Conservation (phyloP, 1,140 invertebrate genomes). For the Lethocerus indicus region DNA sequence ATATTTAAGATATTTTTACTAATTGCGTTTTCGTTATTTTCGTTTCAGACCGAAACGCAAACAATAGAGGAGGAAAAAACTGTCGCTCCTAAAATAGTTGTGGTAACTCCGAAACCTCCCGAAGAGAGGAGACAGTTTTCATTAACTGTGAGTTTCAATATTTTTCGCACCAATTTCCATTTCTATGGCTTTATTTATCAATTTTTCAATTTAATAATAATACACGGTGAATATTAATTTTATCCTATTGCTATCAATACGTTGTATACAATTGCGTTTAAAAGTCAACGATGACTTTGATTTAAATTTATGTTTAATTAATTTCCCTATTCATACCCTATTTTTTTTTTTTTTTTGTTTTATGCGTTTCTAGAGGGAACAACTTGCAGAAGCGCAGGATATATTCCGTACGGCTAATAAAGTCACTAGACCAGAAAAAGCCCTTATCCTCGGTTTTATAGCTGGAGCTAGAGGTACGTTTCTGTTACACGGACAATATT, state of each 20-base stretch:
- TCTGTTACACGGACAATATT: neutral
- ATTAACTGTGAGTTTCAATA: conserved; percentile 3
- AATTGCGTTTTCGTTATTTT: too few relatives aligned
- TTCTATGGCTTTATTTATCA: neutral
- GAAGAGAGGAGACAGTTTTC: conserved; percentile 1
- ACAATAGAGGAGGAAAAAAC: too few relatives aligned
- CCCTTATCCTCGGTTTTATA: conserved; percentile 95
- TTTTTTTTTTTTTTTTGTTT: conserved; percentile 23
- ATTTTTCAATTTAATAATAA: neutral
- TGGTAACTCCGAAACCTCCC: neutral
- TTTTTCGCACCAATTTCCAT: too few relatives aligned
- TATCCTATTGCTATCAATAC: neutral
- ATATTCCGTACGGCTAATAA: conserved; percentile 94
- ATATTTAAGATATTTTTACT: too few relatives aligned
- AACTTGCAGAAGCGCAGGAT: conserved; percentile 93
- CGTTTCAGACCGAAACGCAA: conserved; percentile 1
- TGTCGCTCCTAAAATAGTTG: too few relatives aligned
- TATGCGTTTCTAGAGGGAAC: conserved; percentile 78
- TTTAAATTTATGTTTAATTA: neutral
- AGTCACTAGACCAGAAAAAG: conserved; percentile 89
- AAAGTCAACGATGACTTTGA: too few relatives aligned
- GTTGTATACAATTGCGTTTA: too few relatives aligned
- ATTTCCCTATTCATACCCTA: conserved; percentile 13
- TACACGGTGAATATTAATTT: neutral
- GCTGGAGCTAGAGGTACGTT: conserved; percentile 71